Conservation (phyloP, 2,113 vertebrate genomes). For the Parotia lawesii region DNA sequence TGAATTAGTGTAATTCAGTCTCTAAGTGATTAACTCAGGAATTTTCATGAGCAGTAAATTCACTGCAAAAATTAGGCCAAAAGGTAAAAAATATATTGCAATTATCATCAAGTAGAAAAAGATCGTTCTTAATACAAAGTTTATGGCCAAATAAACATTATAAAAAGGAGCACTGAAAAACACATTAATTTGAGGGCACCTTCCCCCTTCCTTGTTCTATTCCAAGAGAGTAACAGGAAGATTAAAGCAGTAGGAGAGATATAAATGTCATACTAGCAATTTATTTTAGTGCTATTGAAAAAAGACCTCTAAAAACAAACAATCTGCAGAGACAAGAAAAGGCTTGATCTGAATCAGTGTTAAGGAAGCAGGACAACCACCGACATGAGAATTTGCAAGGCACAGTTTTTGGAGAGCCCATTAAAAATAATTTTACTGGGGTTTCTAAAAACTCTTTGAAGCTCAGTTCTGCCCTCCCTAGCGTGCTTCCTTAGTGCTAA, state of each 20-base stretch:
- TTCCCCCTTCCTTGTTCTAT: not conserved
- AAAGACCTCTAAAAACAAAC: slow-evolving; percentile 24
- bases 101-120: not conserved
- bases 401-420: not conserved
- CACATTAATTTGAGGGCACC: not conserved
- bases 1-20: not conserved
- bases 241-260: slow-evolving; percentile 34
- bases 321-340: not conserved
- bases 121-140: not conserved
- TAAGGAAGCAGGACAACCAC: not conserved
- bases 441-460: slow-evolving; percentile 14
- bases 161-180: not conserved
- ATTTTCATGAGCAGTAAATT: slow-evolving; percentile 24
- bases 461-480: not conserved
- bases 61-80: not conserved
- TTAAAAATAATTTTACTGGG: not conserved
- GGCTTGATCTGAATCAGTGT: not conserved
- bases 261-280: slow-evolving; percentile 44
- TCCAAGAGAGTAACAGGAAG: not conserved
- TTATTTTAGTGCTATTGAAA: slow-evolving; percentile 41
- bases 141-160: not conserved
- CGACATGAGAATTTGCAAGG: not conserved
- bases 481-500: not conserved
- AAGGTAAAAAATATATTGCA: not conserved
- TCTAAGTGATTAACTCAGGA: slow-evolving; percentile 14